A percentile compares a stretch with the other conserved stretches of the same genome.
These are phyloP conservation scores for Dendrocopos noguchii DNA, from an alignment of 2,113 vertebrate genomes.

Conservation along the genomic window DNA sequence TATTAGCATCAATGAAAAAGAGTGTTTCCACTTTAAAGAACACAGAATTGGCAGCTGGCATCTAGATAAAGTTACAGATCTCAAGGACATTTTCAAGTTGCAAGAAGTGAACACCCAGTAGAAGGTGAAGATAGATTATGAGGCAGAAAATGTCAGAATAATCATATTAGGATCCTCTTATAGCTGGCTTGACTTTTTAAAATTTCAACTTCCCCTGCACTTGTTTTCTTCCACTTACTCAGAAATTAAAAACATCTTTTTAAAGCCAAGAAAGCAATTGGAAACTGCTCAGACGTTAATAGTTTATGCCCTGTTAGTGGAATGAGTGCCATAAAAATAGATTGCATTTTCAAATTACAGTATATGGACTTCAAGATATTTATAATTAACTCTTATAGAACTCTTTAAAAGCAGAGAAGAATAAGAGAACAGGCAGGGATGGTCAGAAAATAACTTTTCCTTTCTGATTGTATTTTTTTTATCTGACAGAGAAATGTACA, in stretches of 20 bases:
- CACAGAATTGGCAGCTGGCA: neutral
- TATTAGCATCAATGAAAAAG: slow-evolving; percentile 16
- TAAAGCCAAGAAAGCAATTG: neutral
- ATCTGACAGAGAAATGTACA: neutral
- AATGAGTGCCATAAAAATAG: neutral
- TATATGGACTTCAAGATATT: neutral
- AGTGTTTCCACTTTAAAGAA: slow-evolving; percentile 13
- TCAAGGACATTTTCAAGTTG: slow-evolving; percentile 38
- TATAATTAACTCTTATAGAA: neutral
- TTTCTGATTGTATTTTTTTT: neutral
- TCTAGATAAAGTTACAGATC: slow-evolving; percentile 24
- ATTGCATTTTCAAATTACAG: neutral
- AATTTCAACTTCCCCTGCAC: neutral
- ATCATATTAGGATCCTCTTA: neutral
- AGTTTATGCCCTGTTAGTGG: neutral
- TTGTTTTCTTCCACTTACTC: neutral
- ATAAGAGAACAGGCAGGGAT: neutral
- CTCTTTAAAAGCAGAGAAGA: neutral
- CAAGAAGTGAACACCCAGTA: slow-evolving; percentile 1
- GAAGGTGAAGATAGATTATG: neutral
- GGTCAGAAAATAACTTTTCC: neutral
- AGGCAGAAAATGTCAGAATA: slow-evolving; percentile 24
- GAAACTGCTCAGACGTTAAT: neutral
- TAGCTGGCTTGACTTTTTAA: neutral
- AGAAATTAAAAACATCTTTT: neutral